Evolutionary conservation across 1,140 invertebrate species (phyloP).

Genomic region (Habropoda laboriosa): DNA sequence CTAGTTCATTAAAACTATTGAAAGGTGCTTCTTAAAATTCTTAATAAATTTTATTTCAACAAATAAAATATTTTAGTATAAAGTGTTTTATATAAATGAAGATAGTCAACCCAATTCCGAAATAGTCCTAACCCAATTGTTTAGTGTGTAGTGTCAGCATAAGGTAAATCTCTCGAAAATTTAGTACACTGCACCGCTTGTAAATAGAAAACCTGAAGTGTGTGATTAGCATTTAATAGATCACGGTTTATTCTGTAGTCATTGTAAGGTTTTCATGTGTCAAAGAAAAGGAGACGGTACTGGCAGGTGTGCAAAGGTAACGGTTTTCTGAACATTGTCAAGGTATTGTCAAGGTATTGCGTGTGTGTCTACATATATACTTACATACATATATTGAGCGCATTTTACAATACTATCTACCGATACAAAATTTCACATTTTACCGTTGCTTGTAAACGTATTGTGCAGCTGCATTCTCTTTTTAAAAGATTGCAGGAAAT

Average conservation of each 20-base stretch:
- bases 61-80: no score
- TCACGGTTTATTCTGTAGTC: background rate
- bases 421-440: background rate
- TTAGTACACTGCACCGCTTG: background rate
- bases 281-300: background rate
- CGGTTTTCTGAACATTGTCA: constrained; percentile 6
- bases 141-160: no score
- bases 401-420: background rate
- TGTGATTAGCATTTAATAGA: background rate
- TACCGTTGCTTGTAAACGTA: background rate
- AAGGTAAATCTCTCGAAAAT: background rate
- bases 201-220: background rate
- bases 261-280: background rate
- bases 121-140: no score
- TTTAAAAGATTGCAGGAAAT: background rate
- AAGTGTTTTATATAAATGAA: no score
- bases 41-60: no score
- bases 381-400: no score
- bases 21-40: no score
- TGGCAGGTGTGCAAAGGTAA: constrained; percentile 24
- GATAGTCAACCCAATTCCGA: no score
- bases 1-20: no score
- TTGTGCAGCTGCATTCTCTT: background rate
- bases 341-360: background rate
- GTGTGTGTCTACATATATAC: no score